Base-by-base conservation (phyloP, 2,113 vertebrate species). In the Tachycineta bicolor region DNA sequence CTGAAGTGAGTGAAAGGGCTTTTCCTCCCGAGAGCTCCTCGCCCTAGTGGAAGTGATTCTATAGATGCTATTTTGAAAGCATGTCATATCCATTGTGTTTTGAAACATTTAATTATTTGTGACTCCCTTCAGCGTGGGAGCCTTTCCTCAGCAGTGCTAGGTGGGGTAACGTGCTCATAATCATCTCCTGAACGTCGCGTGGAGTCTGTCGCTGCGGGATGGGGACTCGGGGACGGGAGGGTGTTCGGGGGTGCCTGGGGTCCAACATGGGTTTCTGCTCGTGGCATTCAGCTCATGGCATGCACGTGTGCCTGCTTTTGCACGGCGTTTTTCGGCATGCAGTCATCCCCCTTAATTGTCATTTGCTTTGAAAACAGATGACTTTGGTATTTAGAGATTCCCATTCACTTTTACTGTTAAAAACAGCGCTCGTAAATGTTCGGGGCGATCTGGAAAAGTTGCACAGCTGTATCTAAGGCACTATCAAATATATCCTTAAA, bases 61-160 rank as follows among this genome's bases (percentile, higher is more conserved):
- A 94, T 91, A 95, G 92, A 96, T 97, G 94, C 96, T 96, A 95
- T 95, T 96, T 96, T 94, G 93, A 96, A 97, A 97, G 94, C 94
- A 96, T 96, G 94, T 95, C 96, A 94, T 94, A 94, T 21, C 95
- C 96, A 96, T 95, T 96, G 96, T 96, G 96, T 96, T 97, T 97
- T 96, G 93, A 96, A 97, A 94, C 93, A 93, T 87, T 97, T 97
- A 97, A 97, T 96, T 97, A 96, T 97, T 96, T 97, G 94, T 96
- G 96, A 94, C 96, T 97, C 96, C 95, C 91, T 96, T 97, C 95
- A 94, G 94, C 46, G 33, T 83, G 85, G 90, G 93, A 97, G 80
- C 86, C 80, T 70, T 94, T 88, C 92, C 77, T 92, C 90, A 31
- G 90, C 92, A 93, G 73, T 90, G 76, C 80, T 71, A 24, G 90